Evolutionary conservation across 2,797 vertebrate species (phyloP).

Genomic region (Hemibagrus guttatus): DNA sequence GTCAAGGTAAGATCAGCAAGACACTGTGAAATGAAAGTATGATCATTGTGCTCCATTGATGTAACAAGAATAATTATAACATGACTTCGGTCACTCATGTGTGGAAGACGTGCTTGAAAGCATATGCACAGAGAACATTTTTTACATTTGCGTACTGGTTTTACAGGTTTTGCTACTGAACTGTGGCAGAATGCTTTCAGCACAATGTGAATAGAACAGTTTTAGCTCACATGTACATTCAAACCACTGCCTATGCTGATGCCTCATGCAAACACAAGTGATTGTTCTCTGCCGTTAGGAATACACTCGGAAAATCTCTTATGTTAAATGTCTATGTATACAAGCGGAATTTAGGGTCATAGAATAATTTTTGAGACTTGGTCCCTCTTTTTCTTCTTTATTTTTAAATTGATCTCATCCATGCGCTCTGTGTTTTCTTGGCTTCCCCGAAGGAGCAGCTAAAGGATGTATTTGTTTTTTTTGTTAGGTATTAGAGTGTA

Average conservation of each 20-base stretch:
- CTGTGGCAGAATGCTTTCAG: conserved; percentile 15
- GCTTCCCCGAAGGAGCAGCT: background rate
- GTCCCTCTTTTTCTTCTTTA: background rate
- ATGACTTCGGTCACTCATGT: background rate
- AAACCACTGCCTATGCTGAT: conserved; percentile 23
- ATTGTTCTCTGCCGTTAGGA: conserved; percentile 9
- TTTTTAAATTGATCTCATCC: background rate
- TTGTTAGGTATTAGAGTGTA: background rate
- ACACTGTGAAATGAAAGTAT: background rate
- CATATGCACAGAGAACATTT: background rate
- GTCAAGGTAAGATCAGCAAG: conserved; percentile 67
- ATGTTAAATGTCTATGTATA: background rate
- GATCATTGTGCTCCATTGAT: background rate
- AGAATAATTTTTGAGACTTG: background rate
- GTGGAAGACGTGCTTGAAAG: conserved; percentile 4
- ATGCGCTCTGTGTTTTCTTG: background rate
- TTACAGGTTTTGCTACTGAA: conserved; percentile 46
- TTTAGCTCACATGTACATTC: conserved; percentile 17
- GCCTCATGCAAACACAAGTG: conserved; percentile 20
- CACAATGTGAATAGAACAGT: conserved; percentile 28
- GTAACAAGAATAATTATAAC: background rate
- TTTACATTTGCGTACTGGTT: conserved; percentile 47
- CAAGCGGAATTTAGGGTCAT: background rate
- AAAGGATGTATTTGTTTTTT: background rate
- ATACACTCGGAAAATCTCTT: background rate